Percentiles rank a stretch among this genome's conserved stretches.
phyloP scores from a whole-genome alignment of 2,797 vertebrate species.

The Fringilla coelebs region DNA sequence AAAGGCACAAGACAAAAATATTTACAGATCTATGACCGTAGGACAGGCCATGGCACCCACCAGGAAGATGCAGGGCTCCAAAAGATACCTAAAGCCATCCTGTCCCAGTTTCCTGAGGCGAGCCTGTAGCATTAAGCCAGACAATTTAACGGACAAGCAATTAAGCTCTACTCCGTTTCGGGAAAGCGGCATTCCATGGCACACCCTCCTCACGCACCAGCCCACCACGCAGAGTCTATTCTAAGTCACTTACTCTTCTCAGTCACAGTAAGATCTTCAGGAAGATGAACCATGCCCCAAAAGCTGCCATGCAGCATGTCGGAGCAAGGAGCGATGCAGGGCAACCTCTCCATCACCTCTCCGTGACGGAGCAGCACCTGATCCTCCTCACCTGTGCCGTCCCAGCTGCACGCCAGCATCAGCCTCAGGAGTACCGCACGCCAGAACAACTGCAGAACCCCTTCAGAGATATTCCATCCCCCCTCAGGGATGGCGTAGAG shows the following conservation, averaged over 20 bases:
- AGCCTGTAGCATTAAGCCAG: not conserved
- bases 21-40: not conserved
- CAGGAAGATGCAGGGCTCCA: not conserved
- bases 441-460: accelerated
- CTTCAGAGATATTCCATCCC: not conserved
- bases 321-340: accelerated
- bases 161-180: not conserved
- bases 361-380: not conserved
- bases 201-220: not conserved
- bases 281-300: accelerated
- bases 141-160: not conserved
- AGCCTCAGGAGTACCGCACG: accelerated
- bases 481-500: accelerated
- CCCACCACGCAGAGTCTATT: not conserved
- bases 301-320: accelerated
- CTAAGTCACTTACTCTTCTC: not conserved
- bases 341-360: too few species aligned
- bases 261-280: not conserved
- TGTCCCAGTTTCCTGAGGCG: not conserved
- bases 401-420: accelerated
- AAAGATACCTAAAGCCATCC: not conserved
- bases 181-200: not conserved
- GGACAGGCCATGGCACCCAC: not conserved
- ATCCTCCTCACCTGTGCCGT: not conserved
- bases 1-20: not conserved